Evolutionary conservation across 2,888 invertebrate genomes (phyloP).

Genomic region (Mythimna albipuncta): DNA sequence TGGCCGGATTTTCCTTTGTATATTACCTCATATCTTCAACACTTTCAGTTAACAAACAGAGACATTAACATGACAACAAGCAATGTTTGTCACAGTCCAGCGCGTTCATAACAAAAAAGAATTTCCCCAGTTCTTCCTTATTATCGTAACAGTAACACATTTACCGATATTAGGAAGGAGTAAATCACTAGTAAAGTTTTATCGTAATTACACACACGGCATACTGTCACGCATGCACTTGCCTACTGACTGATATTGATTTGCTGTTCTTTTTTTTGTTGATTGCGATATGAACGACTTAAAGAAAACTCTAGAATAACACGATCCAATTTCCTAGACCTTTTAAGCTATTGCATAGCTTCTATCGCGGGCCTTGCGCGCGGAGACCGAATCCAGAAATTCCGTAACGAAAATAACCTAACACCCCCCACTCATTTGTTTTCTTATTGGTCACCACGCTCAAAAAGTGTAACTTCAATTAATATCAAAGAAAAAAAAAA

Average conservation of each 20-base stretch:
- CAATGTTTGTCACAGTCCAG: slow-evolving; percentile 30
- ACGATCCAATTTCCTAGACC: no score
- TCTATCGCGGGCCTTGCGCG: no score
- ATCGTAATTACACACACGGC: slow-evolving; percentile 40
- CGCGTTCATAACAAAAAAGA: slow-evolving; percentile 34
- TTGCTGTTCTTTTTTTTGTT: background rate
- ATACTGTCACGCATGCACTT: slow-evolving; percentile 56
- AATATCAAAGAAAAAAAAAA: no score
- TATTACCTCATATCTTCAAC: background rate
- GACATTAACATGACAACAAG: slow-evolving; percentile 28
- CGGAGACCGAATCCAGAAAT: no score
- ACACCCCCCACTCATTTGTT: no score
- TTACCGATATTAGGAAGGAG: slow-evolving; percentile 65
- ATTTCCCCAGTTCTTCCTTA: slow-evolving; percentile 61
- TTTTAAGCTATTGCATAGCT: no score
- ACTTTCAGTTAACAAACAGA: slow-evolving; percentile 5
- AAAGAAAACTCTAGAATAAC: no score
- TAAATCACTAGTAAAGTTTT: slow-evolving; percentile 43
- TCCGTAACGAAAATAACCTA: no score
- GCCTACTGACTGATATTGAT: slow-evolving; percentile 39
- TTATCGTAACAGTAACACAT: slow-evolving; percentile 66
- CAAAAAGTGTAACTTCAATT: no score
- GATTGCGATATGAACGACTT: no score
- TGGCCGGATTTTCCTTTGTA: background rate
- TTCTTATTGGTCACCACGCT: no score